Percentiles rank a stretch among this genome's conserved stretches.
Conservation (phyloP, 2,797 vertebrate species). For the Aselliscus stoliczkanus region DNA sequence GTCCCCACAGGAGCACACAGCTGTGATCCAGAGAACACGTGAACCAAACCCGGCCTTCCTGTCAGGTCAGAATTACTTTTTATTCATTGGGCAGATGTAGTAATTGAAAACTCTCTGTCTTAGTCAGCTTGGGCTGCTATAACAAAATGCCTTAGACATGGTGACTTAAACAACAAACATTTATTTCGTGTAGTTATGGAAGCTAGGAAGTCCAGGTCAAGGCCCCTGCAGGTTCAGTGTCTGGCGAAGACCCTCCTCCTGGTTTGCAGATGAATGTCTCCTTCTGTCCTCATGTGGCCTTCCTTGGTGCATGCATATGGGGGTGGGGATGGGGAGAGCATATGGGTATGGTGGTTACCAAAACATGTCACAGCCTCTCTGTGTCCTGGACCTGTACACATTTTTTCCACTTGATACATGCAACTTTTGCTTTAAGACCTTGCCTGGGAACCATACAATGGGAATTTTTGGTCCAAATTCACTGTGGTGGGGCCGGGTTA, state of each 20-base stretch:
- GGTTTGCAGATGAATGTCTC: not conserved
- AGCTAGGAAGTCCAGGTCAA: not conserved
- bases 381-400: not conserved
- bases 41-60: not conserved
- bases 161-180: not conserved
- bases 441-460: not conserved
- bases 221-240: not conserved
- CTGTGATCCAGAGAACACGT: not conserved
- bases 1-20: not conserved
- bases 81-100: not conserved
- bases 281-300: not conserved
- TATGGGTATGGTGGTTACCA: not conserved
- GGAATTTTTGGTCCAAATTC: not conserved
- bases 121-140: not conserved
- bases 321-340: not conserved
- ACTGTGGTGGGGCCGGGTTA: not conserved
- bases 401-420: not conserved
- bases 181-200: not conserved
- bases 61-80: not conserved
- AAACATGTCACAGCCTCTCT: not conserved
- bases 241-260: not conserved
- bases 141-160: not conserved
- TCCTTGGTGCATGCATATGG: not conserved
- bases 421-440: not conserved
- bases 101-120: not conserved